Conservation (phyloP, 2,888 invertebrate genomes). For the Pristionchus arcanus region DNA sequence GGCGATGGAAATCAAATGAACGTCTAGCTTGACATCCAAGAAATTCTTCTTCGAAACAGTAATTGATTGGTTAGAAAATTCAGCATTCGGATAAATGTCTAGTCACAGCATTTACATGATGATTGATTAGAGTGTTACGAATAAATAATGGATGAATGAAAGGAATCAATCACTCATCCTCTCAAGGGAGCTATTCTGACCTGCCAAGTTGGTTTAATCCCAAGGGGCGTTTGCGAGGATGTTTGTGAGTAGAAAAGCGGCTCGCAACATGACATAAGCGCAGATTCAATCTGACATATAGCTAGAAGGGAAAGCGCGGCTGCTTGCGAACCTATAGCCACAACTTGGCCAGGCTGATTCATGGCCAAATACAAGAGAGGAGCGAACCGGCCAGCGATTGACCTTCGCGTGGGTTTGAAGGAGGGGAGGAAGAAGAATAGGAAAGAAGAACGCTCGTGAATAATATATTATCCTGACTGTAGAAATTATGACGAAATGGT, state of each 20-base stretch:
- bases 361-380: conserved; percentile 13
- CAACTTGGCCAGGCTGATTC: not conserved
- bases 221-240: not conserved
- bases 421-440: not conserved
- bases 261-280: not conserved
- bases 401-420: not conserved
- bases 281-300: not conserved
- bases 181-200: not conserved
- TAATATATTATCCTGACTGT: too few relatives aligned
- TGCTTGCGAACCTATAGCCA: not conserved
- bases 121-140: not conserved
- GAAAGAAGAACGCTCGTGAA: not conserved
- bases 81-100: too few relatives aligned
- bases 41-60: too few relatives aligned
- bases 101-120: not conserved
- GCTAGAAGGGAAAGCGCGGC: not conserved
- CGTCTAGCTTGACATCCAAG: not conserved
- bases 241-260: not conserved
- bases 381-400: not conserved
- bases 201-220: not conserved
- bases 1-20: not conserved
- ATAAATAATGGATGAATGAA: conserved; percentile 19
- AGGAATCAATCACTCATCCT: not conserved
- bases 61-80: too few relatives aligned
- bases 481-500: too few relatives aligned